Percentiles rank a stretch among this genome's conserved stretches.
Evolutionary conservation across 23 tunicate species (phyloP).

Genomic region (Clavelina lepadiformis): DNA sequence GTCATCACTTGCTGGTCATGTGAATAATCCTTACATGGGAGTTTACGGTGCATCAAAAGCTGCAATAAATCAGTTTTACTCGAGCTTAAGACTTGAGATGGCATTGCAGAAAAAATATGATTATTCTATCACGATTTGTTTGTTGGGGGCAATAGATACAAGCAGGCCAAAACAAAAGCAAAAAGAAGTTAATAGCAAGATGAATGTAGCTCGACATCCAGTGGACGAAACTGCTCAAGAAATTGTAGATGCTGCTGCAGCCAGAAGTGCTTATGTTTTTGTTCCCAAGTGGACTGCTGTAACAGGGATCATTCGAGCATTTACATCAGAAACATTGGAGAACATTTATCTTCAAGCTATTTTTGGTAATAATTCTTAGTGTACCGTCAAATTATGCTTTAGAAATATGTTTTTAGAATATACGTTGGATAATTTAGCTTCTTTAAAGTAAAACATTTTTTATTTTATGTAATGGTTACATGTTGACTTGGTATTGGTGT

Average conservation of each 20-base stretch:
- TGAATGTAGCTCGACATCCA: constrained; percentile 15
- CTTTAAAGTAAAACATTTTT: too few relatives aligned
- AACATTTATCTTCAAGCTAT: background rate
- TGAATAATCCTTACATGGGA: background rate
- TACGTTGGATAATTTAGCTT: too few relatives aligned
- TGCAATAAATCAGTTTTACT: constrained; percentile 35
- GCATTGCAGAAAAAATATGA: background rate
- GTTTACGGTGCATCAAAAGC: constrained; percentile 64
- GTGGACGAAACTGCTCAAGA: constrained; percentile 15
- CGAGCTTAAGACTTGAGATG: constrained; percentile 25
- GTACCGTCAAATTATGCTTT: too few relatives aligned
- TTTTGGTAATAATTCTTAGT: too few relatives aligned
- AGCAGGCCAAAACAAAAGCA: too few relatives aligned
- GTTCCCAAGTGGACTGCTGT: constrained; percentile 1
- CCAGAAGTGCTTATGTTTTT: constrained; percentile 2
- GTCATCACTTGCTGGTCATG: constrained; percentile 32
- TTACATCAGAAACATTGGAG: constrained; percentile 1
- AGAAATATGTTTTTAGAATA: too few relatives aligned
- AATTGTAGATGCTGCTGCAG: constrained; percentile 7
- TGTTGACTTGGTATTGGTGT: too few relatives aligned
- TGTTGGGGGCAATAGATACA: constrained; percentile 50
- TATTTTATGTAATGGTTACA: too few relatives aligned
- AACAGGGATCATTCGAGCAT: background rate
- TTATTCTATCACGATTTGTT: constrained; percentile 45
- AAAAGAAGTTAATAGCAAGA: background rate